Evolutionary conservation across 1,140 invertebrate genomes (phyloP).

Genomic region (Pollicipes pollicipes): DNA sequence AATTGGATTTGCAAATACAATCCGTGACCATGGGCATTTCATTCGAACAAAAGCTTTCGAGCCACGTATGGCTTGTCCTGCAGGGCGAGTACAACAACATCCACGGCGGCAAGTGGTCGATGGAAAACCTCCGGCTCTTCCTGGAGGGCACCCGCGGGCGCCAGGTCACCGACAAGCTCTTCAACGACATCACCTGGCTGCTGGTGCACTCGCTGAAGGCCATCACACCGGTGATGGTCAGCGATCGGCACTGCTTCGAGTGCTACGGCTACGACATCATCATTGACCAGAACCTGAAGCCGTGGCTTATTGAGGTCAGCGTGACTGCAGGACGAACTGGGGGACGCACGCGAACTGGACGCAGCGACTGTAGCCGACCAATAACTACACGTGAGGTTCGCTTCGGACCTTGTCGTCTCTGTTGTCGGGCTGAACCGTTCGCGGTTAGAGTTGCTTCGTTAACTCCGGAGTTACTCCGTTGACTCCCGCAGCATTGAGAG

Average conservation of each 20-base stretch:
- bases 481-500: no score
- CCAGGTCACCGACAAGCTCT: slow-evolving; percentile 60
- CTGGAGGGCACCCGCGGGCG: slow-evolving; percentile 81
- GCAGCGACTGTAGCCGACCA: slow-evolving; percentile 5
- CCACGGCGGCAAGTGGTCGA: slow-evolving; percentile 85
- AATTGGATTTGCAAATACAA: slow-evolving; percentile 2
- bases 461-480: no score
- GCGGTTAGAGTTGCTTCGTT: no score
- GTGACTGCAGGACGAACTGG: slow-evolving; percentile 4
- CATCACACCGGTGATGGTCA: slow-evolving; percentile 53
- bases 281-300: slow-evolving; percentile 64
- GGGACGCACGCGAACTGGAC: slow-evolving; percentile 14
- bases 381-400: neutral
- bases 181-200: slow-evolving; percentile 47
- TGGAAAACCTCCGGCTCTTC: slow-evolving; percentile 75
- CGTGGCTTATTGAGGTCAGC: slow-evolving; percentile 61
- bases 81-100: slow-evolving; percentile 90
- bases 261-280: slow-evolving; percentile 74
- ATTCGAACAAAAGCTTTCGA: no score
- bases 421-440: no score
- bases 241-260: slow-evolving; percentile 62
- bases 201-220: slow-evolving; percentile 36
- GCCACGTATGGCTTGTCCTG: no score
- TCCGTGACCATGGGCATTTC: no score
- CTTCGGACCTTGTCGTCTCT: neutral